phyloP scores from a whole-genome alignment of 2,888 invertebrate species.

The Sturmia bella region DNA sequence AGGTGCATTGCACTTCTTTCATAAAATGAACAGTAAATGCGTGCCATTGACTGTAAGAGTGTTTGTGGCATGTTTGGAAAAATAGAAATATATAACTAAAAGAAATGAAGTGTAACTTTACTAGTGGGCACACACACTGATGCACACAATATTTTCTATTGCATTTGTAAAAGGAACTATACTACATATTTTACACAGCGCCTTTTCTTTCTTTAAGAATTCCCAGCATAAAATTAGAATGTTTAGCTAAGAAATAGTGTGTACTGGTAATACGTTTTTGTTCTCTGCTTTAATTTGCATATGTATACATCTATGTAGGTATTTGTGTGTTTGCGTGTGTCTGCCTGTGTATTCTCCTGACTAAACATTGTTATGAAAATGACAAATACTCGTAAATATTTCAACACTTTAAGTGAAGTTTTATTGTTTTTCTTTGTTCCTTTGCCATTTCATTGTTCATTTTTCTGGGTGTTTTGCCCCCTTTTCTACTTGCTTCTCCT shows the following conservation, averaged over 20 bases:
- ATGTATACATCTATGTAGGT: constrained; percentile 22
- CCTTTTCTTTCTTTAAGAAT: constrained; percentile 27
- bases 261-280: not conserved
- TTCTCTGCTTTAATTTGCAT: constrained; percentile 28
- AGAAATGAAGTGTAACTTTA: constrained; percentile 59
- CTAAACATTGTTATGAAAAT: constrained; percentile 66
- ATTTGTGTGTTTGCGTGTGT: not conserved
- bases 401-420: constrained; percentile 64
- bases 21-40: constrained; percentile 15
- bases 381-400: constrained; percentile 68
- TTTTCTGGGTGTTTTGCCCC: not conserved
- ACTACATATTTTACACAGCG: constrained; percentile 1
- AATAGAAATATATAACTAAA: constrained; percentile 23
- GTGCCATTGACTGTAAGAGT: constrained; percentile 34
- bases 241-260: not conserved
- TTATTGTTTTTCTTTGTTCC: constrained; percentile 56
- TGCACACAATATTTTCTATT: constrained; percentile 6
- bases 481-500: not conserved
- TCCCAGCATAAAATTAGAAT: constrained; percentile 17
- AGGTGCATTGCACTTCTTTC: constrained; percentile 60
- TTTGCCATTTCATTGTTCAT: constrained; percentile 33
- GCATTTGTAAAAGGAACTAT: constrained; percentile 22
- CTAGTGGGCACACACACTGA: not conserved
- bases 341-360: constrained; percentile 15
- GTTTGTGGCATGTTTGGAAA: constrained; percentile 54